A percentile compares a stretch with the other conserved stretches of the same genome.
These are phyloP conservation scores for Hydrozoanthus tunicans DNA, from an alignment of 64 coral and sea anemone species.

Conservation along the genomic window DNA sequence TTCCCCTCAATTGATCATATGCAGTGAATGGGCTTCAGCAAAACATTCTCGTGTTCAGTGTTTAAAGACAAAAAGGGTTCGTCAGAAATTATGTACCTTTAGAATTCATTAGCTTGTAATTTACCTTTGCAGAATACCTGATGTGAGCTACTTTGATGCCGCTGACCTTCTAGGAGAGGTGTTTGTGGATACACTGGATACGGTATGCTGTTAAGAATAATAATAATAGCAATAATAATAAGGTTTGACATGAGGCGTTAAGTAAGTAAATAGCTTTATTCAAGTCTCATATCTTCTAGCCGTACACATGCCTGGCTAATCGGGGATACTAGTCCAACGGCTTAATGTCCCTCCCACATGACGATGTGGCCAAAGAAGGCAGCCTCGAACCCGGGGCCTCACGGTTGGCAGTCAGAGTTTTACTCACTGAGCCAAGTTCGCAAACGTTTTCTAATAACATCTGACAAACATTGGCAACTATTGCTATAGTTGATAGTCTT, in stretches of 20 bases:
- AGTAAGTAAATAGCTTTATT: not conserved
- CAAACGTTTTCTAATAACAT: too few relatives aligned
- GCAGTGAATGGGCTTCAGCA: too few relatives aligned
- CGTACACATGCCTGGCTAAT: not conserved
- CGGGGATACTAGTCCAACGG: too few relatives aligned
- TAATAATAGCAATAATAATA: not conserved
- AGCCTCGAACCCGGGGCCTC: too few relatives aligned
- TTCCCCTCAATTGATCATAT: too few relatives aligned
- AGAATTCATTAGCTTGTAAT: not conserved
- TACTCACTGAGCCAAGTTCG: too few relatives aligned
- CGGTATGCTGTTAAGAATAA: constrained; percentile 49
- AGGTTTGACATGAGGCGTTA: not conserved
- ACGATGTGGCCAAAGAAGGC: too few relatives aligned
- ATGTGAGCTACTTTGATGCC: constrained; percentile 96
- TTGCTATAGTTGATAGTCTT: too few relatives aligned
- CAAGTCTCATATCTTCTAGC: not conserved
- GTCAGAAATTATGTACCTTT: not conserved
- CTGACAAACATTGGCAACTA: too few relatives aligned
- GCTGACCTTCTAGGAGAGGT: constrained; percentile 94
- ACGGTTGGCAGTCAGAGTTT: too few relatives aligned
- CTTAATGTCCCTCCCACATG: too few relatives aligned
- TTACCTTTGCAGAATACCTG: constrained; percentile 72
- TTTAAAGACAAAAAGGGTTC: not conserved
- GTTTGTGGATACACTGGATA: constrained; percentile 92
- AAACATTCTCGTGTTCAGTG: too few relatives aligned